phyloP scores from a whole-genome alignment of 2,113 vertebrate species.

The Bungarus multicinctus region DNA sequence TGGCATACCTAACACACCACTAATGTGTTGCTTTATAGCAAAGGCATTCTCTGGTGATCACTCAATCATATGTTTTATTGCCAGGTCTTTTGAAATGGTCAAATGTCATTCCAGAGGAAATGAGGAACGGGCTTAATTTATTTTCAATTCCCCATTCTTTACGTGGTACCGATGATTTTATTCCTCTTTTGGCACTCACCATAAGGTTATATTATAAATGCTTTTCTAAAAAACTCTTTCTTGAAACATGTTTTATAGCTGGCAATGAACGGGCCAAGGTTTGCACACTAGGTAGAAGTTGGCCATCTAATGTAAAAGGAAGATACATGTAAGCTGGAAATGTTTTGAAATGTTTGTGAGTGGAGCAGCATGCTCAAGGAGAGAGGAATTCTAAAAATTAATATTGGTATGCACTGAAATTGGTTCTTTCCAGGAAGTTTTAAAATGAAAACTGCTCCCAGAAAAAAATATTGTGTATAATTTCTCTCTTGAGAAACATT shows the following conservation, averaged over 20 bases:
- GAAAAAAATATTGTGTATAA: neutral
- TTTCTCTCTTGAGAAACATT: neutral
- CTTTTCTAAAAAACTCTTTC: neutral
- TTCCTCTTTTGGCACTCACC: constrained; percentile 15
- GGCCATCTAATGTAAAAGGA: neutral
- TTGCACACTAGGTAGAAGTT: neutral
- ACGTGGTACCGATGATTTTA: constrained; percentile 40
- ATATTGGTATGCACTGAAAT: neutral
- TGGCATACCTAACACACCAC: constrained; percentile 41
- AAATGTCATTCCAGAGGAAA: constrained; percentile 37
- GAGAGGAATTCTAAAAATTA: neutral
- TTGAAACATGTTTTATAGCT: neutral
- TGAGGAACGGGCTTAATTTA: constrained; percentile 36
- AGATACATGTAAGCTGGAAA: neutral
- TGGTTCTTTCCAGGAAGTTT: neutral
- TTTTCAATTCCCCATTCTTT: constrained; percentile 34
- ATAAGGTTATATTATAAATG: constrained; percentile 45
- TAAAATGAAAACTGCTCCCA: neutral
- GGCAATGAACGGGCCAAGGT: neutral
- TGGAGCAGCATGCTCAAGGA: neutral
- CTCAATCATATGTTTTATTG: constrained; percentile 61
- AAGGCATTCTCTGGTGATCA: constrained; percentile 36
- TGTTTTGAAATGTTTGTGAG: neutral
- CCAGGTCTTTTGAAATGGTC: constrained; percentile 60
- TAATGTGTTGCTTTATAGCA: constrained; percentile 53